phyloP scores from a whole-genome alignment of 2,888 invertebrate genomes.

The Chouioia cunea region DNA sequence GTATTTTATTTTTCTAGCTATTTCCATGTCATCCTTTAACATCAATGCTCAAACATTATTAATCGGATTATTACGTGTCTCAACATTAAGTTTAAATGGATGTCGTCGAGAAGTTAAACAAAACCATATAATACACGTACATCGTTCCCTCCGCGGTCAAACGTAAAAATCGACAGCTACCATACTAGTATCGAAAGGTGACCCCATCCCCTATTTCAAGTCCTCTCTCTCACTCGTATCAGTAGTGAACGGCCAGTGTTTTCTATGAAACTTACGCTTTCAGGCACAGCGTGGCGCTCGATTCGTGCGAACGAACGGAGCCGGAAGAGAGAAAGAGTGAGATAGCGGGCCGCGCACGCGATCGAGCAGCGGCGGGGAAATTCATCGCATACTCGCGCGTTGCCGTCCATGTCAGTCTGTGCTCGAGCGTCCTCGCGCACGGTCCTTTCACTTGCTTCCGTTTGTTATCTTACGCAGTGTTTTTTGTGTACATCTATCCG shows the following conservation, averaged over 20 bases:
- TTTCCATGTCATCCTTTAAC: no score
- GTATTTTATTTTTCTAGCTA: no score
- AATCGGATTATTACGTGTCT: no score
- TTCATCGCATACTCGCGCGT: constrained; percentile 17
- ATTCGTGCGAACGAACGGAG: constrained; percentile 9
- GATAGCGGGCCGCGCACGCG: constrained; percentile 13
- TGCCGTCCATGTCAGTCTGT: constrained; percentile 36
- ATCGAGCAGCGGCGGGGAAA: constrained; percentile 18
- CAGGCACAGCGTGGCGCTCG: constrained; percentile 20
- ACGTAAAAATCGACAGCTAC: no score
- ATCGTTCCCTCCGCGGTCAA: no score
- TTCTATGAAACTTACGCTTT: not conserved
- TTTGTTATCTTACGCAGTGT: not conserved
- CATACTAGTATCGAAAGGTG: not conserved
- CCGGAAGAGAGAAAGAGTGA: constrained; percentile 10
- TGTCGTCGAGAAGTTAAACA: no score
- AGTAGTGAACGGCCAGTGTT: not conserved
- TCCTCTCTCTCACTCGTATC: not conserved
- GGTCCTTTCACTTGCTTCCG: constrained; percentile 1
- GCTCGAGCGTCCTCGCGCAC: constrained; percentile 40
- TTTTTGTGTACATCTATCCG: no score
- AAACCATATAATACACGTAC: no score
- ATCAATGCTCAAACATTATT: no score
- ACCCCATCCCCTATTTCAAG: not conserved
- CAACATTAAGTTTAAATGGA: no score